Conservation (phyloP, 2,888 invertebrate species). For the Hetaerina titia region DNA sequence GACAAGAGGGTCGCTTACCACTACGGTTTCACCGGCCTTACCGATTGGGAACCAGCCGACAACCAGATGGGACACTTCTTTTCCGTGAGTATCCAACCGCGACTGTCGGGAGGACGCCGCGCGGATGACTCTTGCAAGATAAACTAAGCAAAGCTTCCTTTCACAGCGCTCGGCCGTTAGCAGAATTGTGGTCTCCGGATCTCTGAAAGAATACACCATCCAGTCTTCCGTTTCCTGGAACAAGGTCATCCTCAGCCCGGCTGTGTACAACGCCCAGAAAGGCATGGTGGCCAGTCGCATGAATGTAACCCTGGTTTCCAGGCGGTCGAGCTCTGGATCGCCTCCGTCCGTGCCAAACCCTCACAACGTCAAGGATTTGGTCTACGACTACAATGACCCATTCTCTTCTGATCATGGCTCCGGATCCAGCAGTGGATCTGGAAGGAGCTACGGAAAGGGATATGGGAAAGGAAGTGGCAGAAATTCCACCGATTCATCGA, state of each 20-base stretch:
- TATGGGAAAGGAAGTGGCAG: too few species aligned
- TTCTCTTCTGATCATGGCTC: constrained; percentile 73
- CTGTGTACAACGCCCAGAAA: constrained; percentile 80
- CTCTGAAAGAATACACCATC: constrained; percentile 81
- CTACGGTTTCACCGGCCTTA: constrained; percentile 81
- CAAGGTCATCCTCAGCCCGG: constrained; percentile 81
- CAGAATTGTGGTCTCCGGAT: constrained; percentile 80
- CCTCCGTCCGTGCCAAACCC: constrained; percentile 75
- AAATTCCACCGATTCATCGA: constrained; percentile 69
- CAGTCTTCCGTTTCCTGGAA: constrained; percentile 83
- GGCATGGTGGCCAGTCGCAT: constrained; percentile 83
- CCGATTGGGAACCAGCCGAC: constrained; percentile 79
- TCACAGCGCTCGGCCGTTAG: constrained; percentile 81
- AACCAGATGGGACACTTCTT: constrained; percentile 80
- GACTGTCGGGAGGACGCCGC: background rate
- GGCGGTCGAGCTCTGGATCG: constrained; percentile 74
- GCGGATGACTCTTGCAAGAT: too few species aligned
- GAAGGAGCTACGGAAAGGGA: constrained; percentile 42
- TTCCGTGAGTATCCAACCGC: constrained; percentile 74
- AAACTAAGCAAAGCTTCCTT: constrained; percentile 70
- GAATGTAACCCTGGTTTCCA: constrained; percentile 78
- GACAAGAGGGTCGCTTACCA: constrained; percentile 83
- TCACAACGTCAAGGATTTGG: constrained; percentile 79
- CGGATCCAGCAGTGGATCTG: constrained; percentile 68
- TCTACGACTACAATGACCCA: constrained; percentile 79